Conservation (phyloP, 1,140 invertebrate genomes). For the Holcopasites calliopsidis region DNA sequence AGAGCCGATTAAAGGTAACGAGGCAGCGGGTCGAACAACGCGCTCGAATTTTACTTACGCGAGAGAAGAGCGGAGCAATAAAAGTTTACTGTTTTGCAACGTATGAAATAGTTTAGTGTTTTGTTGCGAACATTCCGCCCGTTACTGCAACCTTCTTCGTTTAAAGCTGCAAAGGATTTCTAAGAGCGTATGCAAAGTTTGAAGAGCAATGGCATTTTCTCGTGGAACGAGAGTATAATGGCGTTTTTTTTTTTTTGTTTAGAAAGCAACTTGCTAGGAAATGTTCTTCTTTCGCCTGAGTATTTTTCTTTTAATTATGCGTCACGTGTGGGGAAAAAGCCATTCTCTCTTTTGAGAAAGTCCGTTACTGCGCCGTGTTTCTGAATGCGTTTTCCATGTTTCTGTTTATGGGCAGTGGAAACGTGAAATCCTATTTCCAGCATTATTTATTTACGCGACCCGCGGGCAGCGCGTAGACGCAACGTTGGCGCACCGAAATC, state of each 20-base stretch:
- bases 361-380: not conserved
- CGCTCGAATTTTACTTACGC: conserved; percentile 51
- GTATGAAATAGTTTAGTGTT: conserved; percentile 9
- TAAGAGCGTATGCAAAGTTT: conserved; percentile 13
- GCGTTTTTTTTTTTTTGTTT: not conserved
- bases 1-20: conserved; percentile 43
- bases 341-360: not conserved
- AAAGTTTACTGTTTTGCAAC: conserved; percentile 3
- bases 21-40: conserved; percentile 14
- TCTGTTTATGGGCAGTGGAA: not conserved
- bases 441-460: not conserved
- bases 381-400: not conserved
- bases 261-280: conserved; percentile 7
- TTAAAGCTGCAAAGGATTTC: conserved; percentile 8
- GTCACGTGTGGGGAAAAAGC: not conserved
- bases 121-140: not conserved
- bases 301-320: conserved; percentile 2
- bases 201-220: conserved; percentile 17
- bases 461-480: too few relatives aligned
- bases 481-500: too few relatives aligned
- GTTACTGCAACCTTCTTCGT: conserved; percentile 1
- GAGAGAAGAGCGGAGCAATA: conserved; percentile 3
- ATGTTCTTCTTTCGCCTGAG: not conserved
- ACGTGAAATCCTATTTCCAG: not conserved
- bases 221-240: not conserved